Conservation (phyloP, 2,113 vertebrate genomes). For the Notarius quadriscutis region DNA sequence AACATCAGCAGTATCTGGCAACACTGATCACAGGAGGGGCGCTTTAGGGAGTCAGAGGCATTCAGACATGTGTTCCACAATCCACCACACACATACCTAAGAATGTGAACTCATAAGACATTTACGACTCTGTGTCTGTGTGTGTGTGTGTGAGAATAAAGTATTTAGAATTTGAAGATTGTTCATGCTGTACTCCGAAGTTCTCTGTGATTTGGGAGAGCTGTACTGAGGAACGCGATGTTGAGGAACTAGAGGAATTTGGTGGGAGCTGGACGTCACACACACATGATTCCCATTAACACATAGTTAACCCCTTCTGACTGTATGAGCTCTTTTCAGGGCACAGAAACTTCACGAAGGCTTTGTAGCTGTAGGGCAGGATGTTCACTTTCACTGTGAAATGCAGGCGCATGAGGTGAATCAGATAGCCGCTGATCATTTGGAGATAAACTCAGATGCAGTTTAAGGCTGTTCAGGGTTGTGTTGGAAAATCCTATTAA, state of each 20-base stretch:
- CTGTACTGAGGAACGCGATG: constrained; percentile 14
- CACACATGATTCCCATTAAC: constrained; percentile 40
- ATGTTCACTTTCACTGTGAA: neutral
- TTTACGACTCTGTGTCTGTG: too few species aligned
- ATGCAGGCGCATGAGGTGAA: neutral
- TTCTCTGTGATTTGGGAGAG: constrained; percentile 41
- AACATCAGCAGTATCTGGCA: too few species aligned
- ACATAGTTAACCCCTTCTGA: neutral
- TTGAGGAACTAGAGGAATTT: neutral
- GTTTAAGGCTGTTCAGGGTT: neutral
- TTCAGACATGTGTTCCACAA: constrained; percentile 31
- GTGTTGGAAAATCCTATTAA: neutral
- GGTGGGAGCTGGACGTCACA: neutral
- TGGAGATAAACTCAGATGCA: neutral
- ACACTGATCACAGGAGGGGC: neutral
- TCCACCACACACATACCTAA: neutral
- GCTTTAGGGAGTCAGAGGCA: neutral
- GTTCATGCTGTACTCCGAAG: constrained; percentile 32
- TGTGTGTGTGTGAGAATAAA: too few species aligned
- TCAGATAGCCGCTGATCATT: constrained; percentile 4
- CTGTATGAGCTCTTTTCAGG: neutral
- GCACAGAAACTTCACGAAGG: too few species aligned
- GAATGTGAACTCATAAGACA: neutral
- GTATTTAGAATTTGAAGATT: too few species aligned
- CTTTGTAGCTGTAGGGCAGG: neutral